Conservation (phyloP, 2,113 vertebrate species). For the Caranx melampygus region DNA sequence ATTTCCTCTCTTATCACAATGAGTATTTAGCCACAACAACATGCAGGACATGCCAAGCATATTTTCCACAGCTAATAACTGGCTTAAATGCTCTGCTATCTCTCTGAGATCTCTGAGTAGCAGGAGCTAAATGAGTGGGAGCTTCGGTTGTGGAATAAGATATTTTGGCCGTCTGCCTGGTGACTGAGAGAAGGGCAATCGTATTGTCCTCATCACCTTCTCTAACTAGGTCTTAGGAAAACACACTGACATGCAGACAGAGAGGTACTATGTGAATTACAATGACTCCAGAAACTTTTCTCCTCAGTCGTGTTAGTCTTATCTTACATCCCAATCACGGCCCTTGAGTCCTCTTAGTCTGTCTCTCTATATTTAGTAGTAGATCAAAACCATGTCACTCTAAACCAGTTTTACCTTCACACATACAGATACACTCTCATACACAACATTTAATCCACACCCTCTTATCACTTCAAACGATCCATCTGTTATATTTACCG, state of each 20-base stretch:
- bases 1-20: background rate
- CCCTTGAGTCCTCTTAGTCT: background rate
- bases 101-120: slow-evolving; percentile 21
- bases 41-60: slow-evolving; percentile 55
- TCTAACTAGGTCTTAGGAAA: slow-evolving; percentile 12
- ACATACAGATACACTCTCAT: slow-evolving; percentile 6
- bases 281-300: slow-evolving; percentile 9
- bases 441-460: slow-evolving; percentile 5
- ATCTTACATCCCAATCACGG: background rate
- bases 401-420: background rate
- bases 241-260: background rate
- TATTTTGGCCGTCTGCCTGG: slow-evolving; percentile 45
- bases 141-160: slow-evolving; percentile 38
- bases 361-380: background rate
- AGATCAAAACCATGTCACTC: slow-evolving; percentile 13
- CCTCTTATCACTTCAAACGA: slow-evolving; percentile 18
- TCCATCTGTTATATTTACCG: slow-evolving; percentile 26
- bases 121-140: slow-evolving; percentile 28
- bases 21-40: background rate
- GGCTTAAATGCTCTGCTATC: slow-evolving; percentile 31
- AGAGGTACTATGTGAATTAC: background rate
- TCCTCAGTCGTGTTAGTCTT: background rate
- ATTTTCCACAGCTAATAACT: slow-evolving; percentile 44
- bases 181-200: slow-evolving; percentile 36
- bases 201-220: slow-evolving; percentile 34